Base-by-base conservation (phyloP, 1,140 invertebrate genomes). In the Acromyrmex heyeri region DNA sequence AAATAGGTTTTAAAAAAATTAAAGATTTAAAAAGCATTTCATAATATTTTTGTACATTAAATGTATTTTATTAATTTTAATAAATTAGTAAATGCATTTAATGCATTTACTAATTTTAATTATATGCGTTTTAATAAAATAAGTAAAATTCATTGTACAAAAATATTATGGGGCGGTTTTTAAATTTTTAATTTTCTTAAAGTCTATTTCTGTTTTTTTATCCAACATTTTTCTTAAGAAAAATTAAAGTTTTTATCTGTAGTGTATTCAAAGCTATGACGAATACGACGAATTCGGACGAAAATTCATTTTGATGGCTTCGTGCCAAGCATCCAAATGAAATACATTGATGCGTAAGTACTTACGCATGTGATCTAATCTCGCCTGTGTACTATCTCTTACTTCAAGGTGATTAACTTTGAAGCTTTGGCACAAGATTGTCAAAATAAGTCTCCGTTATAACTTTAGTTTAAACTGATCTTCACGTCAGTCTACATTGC, bases 341-440 rank as follows among this genome's bases (percentile, higher is more conserved):
- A 57, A 81, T 57, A 81, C 48, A 81, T 70, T 57, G 21, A 70
- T 38, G 78, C n/a, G 30, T 27, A 70, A 57, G 48, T 70, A 70
- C 64, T 59, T 70, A 55, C 24, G 21, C 50, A 30, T 69, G 77
- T 69, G 62, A 79, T 79, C 62, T 67, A 48, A 79, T 79, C 62
- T 69, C 77, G 44, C 27, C 27, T 62, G 14, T 16, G 21, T 27
- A 24, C 61, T 6, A 16, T 38, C n/a, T 27, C 14, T 53, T 79
- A 53, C 30, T 48, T 57, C 62, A 38, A 70, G 30, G 21, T 81
- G 78, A 81, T 81, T 44, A 70, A 81, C 65, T 79, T 65, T 1
- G 48, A 69, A 38, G 48, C 38, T 70, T 70, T 70, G 77, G 64
- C 77, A 79, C 48, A n/a, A 16, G n/a, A 55, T 69, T 21, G 16